Evolutionary conservation across 2,797 vertebrate genomes (phyloP), one percentile per base, ranked within the genome.

Genomic region (Saxicola maurus): DNA sequence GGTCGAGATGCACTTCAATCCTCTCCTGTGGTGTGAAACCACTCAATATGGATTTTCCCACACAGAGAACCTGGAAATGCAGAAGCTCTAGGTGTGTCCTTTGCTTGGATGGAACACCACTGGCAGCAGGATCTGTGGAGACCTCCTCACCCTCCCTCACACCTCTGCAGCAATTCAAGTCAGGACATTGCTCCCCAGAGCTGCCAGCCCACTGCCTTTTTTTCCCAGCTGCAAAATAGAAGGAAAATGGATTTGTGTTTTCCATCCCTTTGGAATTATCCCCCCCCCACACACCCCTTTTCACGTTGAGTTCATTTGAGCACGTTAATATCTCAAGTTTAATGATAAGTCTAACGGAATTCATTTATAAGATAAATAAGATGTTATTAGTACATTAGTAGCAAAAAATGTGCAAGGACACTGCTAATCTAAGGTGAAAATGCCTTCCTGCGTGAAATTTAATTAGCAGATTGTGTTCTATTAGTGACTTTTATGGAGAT

Each of bases 391-490:
- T 94, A 89, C 91, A 81, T 92, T 95, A 76, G 94, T 90, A 94
- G 94, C 95, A 96, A 96, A 96, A 95, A 97, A 97, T 45, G 84
- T 92, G 94, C 94, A 96, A 97, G 96, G 96, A 97, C 96, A 96
- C 71, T 17, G 81, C 93, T 96, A 96, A 97, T 96, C 96, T 96
- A 96, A 97, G 96, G 97, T 97, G 96, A 96, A 96, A 97, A 96
- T 91, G 93, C 93, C 90, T 94, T 97, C 91, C 94, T 96, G 96
- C 96, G 73, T 96, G 95, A 95, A 98, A 97, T 97, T 96, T 97
- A 97, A 98, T 97, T 97, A 97, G 96, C 95, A 96, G 95, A 96
- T 97, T 97, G 96, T 96, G 95, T 97, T 96, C 96, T 97, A 95
- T 96, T 97, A 96, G 95, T 89, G 94, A 95, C 87, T 97, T 95